These are phyloP conservation scores for Zeuzera pyrina DNA, from an alignment of 2,888 invertebrate genomes.

Conservation along the genomic window DNA sequence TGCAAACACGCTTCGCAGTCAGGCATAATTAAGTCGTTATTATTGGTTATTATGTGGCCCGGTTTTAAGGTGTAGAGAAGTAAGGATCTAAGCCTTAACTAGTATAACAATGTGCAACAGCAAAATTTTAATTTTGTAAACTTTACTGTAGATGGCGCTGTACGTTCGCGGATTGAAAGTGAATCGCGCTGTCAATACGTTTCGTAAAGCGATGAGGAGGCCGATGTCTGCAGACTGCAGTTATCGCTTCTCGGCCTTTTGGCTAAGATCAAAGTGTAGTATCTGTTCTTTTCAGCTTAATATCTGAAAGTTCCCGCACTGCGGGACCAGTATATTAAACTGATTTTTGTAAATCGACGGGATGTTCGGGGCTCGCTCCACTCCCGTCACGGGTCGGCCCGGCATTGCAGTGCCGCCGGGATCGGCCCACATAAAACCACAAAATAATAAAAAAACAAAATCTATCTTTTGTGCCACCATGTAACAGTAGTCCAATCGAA, in stretches of 20 bases:
- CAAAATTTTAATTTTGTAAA: too few relatives aligned
- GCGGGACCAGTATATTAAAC: constrained; percentile 7
- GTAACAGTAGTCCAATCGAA: too few relatives aligned
- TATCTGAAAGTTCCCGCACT: constrained; percentile 6
- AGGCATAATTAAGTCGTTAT: too few relatives aligned
- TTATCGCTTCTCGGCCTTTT: constrained; percentile 5
- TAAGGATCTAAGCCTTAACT: too few relatives aligned
- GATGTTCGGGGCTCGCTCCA: constrained; percentile 8
- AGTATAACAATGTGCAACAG: too few relatives aligned
- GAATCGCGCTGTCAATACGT: too few relatives aligned
- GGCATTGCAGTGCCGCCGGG: constrained; percentile 10
- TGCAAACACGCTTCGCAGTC: too few relatives aligned
- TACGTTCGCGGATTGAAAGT: too few relatives aligned
- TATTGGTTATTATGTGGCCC: too few relatives aligned
- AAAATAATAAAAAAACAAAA: not conserved
- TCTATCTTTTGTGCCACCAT: not conserved
- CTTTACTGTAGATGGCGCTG: too few relatives aligned
- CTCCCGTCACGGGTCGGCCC: constrained; percentile 6
- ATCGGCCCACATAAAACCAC: constrained; percentile 1
- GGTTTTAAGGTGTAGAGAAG: too few relatives aligned
- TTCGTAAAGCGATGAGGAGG: not conserved
- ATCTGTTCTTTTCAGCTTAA: constrained; percentile 5
- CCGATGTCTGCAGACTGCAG: not conserved
- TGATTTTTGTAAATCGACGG: constrained; percentile 4
- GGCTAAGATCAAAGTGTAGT: constrained; percentile 5